Evolutionary conservation across 2,888 invertebrate species (phyloP).

Genomic region (Tenthredo amoena): DNA sequence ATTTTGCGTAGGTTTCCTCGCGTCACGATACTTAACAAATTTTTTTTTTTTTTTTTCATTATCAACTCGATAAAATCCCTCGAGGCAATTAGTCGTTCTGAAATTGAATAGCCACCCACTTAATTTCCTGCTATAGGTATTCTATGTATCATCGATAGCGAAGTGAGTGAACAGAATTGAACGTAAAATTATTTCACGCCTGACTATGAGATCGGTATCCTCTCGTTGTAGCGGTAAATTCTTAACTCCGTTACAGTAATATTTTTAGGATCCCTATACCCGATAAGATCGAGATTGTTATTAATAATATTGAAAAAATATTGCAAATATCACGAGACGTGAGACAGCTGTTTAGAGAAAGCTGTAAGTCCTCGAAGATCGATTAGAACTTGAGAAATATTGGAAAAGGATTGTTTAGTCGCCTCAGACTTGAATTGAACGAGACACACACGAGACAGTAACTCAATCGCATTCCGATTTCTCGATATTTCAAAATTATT

Average conservation of each 20-base stretch:
- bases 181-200: conserved; percentile 53
- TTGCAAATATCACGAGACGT: not conserved
- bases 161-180: conserved; percentile 24
- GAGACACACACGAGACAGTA: conserved; percentile 2
- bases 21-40: not conserved
- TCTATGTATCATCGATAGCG: conserved; percentile 24
- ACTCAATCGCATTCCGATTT: not conserved
- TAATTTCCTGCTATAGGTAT: not conserved
- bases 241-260: conserved; percentile 67
- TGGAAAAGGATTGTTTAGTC: not conserved
- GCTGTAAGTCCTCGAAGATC: conserved; percentile 19
- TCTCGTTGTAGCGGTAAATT: conserved; percentile 67
- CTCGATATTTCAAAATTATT: not conserved
- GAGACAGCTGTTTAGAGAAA: not conserved
- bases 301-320: conserved; percentile 68
- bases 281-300: conserved; percentile 66
- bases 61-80: not conserved
- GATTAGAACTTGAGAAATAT: not conserved
- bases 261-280: conserved; percentile 62
- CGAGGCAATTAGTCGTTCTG: conserved; percentile 24
- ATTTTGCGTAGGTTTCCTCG: conserved; percentile 21
- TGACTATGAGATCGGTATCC: conserved; percentile 65
- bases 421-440: not conserved
- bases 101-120: conserved; percentile 19
- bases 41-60: not conserved